Percentiles rank a stretch among this genome's conserved stretches.
Conservation (phyloP, 2,113 vertebrate genomes). For the Coryphaenoides rupestris region DNA sequence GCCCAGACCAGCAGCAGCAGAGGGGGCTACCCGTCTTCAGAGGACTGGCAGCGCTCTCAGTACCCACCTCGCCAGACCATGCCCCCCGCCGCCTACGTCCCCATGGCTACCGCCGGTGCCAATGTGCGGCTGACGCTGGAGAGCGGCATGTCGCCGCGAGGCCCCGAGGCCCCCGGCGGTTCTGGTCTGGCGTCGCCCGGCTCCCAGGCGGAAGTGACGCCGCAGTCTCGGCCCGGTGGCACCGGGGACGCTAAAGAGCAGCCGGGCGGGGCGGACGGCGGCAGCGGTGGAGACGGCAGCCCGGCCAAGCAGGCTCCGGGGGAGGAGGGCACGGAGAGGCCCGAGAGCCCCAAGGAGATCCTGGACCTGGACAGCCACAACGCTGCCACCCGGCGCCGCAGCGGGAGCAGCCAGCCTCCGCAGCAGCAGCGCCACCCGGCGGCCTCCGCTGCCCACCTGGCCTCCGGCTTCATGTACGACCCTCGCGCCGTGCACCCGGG, state of each 20-base stretch:
- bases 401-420: constrained; percentile 12
- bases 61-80: constrained; percentile 62
- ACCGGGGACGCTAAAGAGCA: constrained; percentile 21
- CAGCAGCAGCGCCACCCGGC: constrained; percentile 48
- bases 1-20: constrained; percentile 64
- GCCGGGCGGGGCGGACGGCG: too few species aligned
- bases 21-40: constrained; percentile 64
- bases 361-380: constrained; percentile 96
- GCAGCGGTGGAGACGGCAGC: too few species aligned
- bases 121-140: constrained; percentile 53
- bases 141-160: constrained; percentile 63
- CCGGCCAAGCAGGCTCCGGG: constrained; percentile 42
- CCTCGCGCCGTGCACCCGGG: constrained; percentile 70
- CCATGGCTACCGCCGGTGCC: constrained; percentile 41
- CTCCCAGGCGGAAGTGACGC: constrained; percentile 36
- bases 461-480: constrained; percentile 77
- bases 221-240: constrained; percentile 25
- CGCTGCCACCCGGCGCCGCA: constrained; percentile 76
- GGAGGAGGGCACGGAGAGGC: constrained; percentile 62
- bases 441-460: constrained; percentile 27
- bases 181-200: constrained; percentile 58
- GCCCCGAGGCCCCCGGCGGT: constrained; percentile 71
- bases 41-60: constrained; percentile 82
- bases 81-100: constrained; percentile 52
- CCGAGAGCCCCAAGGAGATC: constrained; percentile 95